Percentiles rank a stretch among this genome's conserved stretches.
phyloP scores from a whole-genome alignment of 2,797 vertebrate genomes.

The Limosa lapponica region DNA sequence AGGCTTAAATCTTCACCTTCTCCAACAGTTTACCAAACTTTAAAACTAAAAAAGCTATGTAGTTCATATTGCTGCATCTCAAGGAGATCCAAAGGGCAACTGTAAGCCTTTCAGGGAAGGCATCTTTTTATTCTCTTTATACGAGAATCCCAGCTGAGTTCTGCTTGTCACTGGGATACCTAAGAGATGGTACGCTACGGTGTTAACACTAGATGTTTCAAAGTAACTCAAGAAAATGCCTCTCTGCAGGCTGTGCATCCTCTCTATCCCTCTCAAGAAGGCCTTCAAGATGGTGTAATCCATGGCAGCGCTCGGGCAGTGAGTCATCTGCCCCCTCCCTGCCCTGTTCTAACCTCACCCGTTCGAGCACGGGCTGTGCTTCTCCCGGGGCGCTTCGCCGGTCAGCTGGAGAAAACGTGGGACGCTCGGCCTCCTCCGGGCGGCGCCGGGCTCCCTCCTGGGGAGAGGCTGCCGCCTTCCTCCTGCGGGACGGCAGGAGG shows the following conservation, averaged over 20 bases:
- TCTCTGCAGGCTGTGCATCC: accelerated
- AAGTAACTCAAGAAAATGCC: neutral
- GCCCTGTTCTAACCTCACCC: too few relatives aligned
- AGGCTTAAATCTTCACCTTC: neutral
- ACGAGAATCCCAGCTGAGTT: neutral
- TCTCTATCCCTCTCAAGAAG: accelerated
- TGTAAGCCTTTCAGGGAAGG: accelerated
- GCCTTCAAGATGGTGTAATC: neutral
- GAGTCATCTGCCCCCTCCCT: too few relatives aligned
- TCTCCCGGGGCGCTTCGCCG: neutral
- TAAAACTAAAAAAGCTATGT: neutral
- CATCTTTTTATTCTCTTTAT: accelerated
- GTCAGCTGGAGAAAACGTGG: accelerated
- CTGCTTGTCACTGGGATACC: neutral
- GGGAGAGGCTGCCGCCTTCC: accelerated
- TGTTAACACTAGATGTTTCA: accelerated
- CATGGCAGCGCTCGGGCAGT: accelerated
- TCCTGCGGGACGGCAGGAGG: neutral
- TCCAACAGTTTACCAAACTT: neutral
- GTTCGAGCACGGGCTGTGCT: accelerated
- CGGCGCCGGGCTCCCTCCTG: neutral
- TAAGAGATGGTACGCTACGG: accelerated
- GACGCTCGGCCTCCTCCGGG: neutral
- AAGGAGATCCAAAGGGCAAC: too few relatives aligned
- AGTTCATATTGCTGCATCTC: neutral